phyloP scores from a whole-genome alignment of 2,797 vertebrate species.

The Dermochelys coriacea region DNA sequence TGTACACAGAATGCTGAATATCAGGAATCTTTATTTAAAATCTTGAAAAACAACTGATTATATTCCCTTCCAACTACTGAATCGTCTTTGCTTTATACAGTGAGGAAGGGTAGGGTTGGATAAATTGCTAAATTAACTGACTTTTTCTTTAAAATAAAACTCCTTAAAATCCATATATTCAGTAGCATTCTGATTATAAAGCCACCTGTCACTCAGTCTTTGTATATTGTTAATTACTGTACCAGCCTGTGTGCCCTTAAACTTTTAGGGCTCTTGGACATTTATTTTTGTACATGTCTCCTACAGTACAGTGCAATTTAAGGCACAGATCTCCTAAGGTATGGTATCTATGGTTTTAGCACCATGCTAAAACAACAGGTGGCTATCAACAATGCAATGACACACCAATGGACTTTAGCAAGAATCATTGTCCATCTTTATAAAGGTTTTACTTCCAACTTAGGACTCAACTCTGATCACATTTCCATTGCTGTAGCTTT shows the following conservation, averaged over 20 bases:
- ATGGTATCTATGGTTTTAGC: background rate
- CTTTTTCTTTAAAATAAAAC: background rate
- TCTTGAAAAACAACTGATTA: background rate
- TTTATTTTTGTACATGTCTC: accelerated
- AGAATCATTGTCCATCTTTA: background rate
- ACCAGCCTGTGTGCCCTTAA: background rate
- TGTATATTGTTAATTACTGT: background rate
- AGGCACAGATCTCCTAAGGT: background rate
- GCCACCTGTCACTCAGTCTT: background rate
- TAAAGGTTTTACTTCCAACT: background rate
- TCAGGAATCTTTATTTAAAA: background rate
- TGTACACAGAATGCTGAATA: background rate
- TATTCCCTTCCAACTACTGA: background rate
- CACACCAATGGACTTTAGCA: background rate
- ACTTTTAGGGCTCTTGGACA: background rate
- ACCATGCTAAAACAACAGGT: background rate
- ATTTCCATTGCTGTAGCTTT: background rate
- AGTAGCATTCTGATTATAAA: background rate
- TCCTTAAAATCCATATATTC: background rate
- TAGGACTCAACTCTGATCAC: background rate
- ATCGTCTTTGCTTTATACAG: background rate
- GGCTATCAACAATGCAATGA: background rate
- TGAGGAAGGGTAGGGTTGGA: background rate
- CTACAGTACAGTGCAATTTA: accelerated
- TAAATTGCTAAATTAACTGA: background rate